Percentiles rank a stretch among this genome's conserved stretches.
These are phyloP conservation scores for Piscicola geometra DNA, from an alignment of 2,888 invertebrate species.

Conservation along the genomic window DNA sequence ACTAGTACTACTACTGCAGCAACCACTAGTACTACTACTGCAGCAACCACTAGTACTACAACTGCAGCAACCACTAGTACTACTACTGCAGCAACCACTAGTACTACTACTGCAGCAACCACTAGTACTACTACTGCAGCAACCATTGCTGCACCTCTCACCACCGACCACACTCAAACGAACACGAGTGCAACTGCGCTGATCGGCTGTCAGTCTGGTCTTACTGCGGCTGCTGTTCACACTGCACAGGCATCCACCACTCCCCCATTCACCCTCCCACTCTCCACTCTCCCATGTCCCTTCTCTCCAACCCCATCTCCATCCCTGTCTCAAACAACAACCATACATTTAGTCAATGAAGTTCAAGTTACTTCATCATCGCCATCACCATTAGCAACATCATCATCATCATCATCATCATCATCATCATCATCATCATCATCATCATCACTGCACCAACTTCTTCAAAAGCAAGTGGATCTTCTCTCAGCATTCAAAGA, in stretches of 20 bases:
- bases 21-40: too few species aligned
- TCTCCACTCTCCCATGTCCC: neutral
- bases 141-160: neutral
- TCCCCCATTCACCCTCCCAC: neutral
- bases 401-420: neutral
- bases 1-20: too few species aligned
- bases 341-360: too few species aligned
- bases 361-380: neutral
- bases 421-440: neutral
- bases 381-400: neutral
- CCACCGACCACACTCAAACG: neutral
- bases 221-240: neutral
- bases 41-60: too few species aligned
- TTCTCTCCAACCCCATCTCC: neutral
- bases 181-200: neutral
- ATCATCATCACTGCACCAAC: too few species aligned
- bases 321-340: neutral
- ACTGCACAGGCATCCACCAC: neutral
- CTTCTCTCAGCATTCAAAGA: too few species aligned
- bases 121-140: too few species aligned
- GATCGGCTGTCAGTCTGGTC: neutral
- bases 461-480: too few species aligned
- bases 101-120: too few species aligned
- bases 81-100: too few species aligned
- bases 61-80: too few species aligned